Evolutionary conservation across 2,797 vertebrate genomes (phyloP).

Genomic region (Carduelis carduelis): DNA sequence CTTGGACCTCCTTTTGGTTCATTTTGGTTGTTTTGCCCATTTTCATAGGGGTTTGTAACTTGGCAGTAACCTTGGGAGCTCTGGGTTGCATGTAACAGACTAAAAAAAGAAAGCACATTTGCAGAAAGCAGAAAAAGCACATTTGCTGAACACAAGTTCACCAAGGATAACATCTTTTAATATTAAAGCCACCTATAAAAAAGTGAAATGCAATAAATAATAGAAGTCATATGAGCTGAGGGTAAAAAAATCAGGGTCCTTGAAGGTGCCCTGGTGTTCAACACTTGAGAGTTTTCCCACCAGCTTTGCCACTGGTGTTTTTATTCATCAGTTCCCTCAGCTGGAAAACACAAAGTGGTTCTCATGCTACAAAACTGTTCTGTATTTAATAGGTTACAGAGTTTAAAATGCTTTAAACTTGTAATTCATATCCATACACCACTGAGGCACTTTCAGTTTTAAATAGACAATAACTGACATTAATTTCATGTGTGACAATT

Average conservation of each 20-base stretch:
- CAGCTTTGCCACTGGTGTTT: neutral
- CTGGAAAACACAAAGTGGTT: neutral
- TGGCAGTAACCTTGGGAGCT: neutral
- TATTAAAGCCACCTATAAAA: conserved; percentile 18
- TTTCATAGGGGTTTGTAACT: neutral
- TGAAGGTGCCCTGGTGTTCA: neutral
- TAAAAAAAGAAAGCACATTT: conserved; percentile 17
- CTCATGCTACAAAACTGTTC: neutral
- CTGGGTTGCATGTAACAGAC: neutral
- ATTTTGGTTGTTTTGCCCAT: neutral
- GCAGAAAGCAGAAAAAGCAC: too few species aligned
- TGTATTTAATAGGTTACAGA: neutral
- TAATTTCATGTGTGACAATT: neutral
- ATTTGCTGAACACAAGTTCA: conserved; percentile 30
- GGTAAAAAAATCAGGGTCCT: neutral
- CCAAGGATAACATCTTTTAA: neutral
- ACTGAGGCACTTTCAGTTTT: neutral
- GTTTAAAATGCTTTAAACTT: neutral
- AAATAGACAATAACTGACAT: neutral
- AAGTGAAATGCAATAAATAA: conserved; percentile 17
- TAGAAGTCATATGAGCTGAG: neutral
- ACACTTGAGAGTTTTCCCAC: neutral
- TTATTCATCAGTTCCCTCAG: neutral
- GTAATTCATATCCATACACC: neutral
- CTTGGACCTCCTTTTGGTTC: neutral